Conservation (phyloP, 2,888 invertebrate genomes). For the Sarcophaga variegata region DNA sequence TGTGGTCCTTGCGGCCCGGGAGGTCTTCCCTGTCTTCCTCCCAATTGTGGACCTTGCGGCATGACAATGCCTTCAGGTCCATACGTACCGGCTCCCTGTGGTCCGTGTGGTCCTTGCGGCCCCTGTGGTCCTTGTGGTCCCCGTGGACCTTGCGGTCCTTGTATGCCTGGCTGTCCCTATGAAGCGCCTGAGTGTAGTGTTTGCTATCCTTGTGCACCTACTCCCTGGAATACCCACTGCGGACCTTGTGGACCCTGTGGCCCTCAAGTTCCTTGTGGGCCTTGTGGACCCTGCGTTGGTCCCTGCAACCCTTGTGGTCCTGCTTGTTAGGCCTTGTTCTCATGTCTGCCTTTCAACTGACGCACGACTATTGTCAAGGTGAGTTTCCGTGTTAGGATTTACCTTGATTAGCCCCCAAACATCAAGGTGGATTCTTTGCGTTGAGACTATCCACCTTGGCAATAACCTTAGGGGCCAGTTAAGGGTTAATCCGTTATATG, state of each 20-base stretch:
- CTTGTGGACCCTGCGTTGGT: conserved; percentile 72
- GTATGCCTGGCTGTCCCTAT: conserved; percentile 71
- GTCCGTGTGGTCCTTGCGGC: conserved; percentile 73
- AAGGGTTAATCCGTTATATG: conserved; percentile 33
- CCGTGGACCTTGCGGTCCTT: conserved; percentile 72
- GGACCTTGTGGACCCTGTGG: conserved; percentile 74
- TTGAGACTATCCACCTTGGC: conserved; percentile 72
- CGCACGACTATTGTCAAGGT: conserved; percentile 73
- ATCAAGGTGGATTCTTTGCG: conserved; percentile 74
- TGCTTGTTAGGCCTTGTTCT: conserved; percentile 56
- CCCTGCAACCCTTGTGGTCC: conserved; percentile 67
- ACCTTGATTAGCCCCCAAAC: conserved; percentile 74
- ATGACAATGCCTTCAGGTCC: conserved; percentile 75
- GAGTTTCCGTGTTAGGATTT: conserved; percentile 73
- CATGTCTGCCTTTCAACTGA: conserved; percentile 69
- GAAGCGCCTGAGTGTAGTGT: conserved; percentile 73
- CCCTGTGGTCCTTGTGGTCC: conserved; percentile 71
- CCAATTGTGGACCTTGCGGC: conserved; percentile 72
- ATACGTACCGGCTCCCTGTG: conserved; percentile 71
- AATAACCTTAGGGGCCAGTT: conserved; percentile 64
- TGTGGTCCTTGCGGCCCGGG: conserved; percentile 73
- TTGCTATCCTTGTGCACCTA: conserved; percentile 73
- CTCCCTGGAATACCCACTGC: conserved; percentile 72
- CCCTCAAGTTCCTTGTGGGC: conserved; percentile 72
- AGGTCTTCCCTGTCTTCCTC: conserved; percentile 65